Evolutionary conservation across 2,797 vertebrate genomes (phyloP).

Genomic region (Ceyx erithaca): DNA sequence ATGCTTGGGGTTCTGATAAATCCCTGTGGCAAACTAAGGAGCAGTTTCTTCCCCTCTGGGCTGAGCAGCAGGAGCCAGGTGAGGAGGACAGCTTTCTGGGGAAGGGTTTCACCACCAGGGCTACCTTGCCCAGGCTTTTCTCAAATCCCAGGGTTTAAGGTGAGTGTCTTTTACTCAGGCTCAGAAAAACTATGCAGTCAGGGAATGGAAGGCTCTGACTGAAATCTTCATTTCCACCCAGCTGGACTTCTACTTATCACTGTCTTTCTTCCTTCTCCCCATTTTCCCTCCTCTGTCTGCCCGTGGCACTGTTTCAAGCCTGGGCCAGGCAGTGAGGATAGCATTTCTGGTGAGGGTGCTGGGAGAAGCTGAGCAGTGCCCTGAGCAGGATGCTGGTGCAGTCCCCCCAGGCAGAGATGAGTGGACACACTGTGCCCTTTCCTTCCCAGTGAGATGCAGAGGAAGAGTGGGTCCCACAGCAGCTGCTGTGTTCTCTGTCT

Average conservation of each 20-base stretch:
- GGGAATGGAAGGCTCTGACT: background rate
- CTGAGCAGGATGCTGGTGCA: background rate
- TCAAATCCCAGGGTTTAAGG: background rate
- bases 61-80: background rate
- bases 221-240: background rate
- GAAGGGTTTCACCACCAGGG: background rate
- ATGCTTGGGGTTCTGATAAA: background rate
- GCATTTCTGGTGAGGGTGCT: background rate
- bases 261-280: background rate
- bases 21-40: background rate
- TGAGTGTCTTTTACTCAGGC: background rate
- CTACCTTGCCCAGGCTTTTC: background rate
- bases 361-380: slow-evolving; percentile 18
- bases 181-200: background rate
- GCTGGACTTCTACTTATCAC: background rate
- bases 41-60: background rate
- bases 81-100: background rate
- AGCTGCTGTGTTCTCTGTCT: background rate
- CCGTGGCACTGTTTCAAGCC: background rate
- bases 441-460: slow-evolving; percentile 27
- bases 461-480: slow-evolving; percentile 36
- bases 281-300: background rate
- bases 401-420: slow-evolving; percentile 27
- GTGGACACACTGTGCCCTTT: background rate
- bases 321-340: background rate